Evolutionary conservation across 2,888 invertebrate genomes (phyloP).

Genomic region (Molorchus minor): DNA sequence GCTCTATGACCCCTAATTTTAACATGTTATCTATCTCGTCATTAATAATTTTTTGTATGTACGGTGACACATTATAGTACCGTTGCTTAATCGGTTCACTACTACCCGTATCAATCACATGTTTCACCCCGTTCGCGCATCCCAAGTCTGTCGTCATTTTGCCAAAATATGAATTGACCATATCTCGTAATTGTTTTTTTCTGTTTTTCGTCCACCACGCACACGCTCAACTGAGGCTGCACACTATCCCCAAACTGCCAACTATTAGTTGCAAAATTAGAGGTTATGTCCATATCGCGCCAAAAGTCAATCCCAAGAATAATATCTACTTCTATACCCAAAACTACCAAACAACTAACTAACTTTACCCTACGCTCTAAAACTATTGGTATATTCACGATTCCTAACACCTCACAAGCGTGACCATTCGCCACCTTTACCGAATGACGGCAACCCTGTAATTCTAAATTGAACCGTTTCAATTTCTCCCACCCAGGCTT

Average conservation of each 20-base stretch:
- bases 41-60: background rate
- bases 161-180: background rate
- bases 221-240: background rate
- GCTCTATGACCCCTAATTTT: background rate
- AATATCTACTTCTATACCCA: conserved; percentile 22
- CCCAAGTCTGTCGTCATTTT: conserved; percentile 20
- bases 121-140: conserved; percentile 22
- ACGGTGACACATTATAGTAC: conserved; percentile 31
- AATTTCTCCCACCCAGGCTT: conserved; percentile 8
- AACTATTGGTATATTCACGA: conserved; percentile 17
- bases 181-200: background rate
- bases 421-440: conserved; percentile 25
- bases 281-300: conserved; percentile 25
- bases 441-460: background rate
- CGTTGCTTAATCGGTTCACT: conserved; percentile 29
- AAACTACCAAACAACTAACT: conserved; percentile 19
- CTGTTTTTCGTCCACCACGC: background rate
- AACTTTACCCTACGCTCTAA: conserved; percentile 18
- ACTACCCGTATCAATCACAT: conserved; percentile 27
- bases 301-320: conserved; percentile 29
- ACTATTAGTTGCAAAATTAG: background rate
- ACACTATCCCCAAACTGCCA: conserved; percentile 1
- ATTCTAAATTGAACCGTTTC: background rate
- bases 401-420: conserved; percentile 19
- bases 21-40: background rate